Base-by-base conservation (phyloP, 2,797 vertebrate genomes). In the Sylvia borin region DNA sequence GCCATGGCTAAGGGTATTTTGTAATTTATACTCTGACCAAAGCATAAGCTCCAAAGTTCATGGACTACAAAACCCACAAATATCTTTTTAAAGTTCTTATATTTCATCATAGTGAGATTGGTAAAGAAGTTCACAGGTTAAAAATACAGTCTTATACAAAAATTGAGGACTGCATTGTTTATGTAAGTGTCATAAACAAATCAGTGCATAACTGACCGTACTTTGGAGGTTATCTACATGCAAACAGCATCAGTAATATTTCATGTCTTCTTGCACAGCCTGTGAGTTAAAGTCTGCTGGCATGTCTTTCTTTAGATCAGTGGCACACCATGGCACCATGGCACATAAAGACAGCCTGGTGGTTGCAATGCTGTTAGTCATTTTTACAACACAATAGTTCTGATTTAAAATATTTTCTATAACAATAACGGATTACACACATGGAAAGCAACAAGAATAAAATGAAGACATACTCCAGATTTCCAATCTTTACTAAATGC, bases 311-410 rank as follows among this genome's bases (percentile, higher is more conserved):
- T 79, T 55, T 47, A 78, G 62, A 51, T 32, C n/a, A 60, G 31
- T 31, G 40, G 27, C 29, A 31, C 22, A 43, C 27, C 1, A 0
- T 9, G 31, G 25, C 51, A 32, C 2, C 1, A 0, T 10, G 31
- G 25, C 51, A 32, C 2, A 0, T n/a, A 53, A 79, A 58, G 19
- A 43, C 13, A 68, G 18, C 20, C 12, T 29, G 9, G 31, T 42
- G 20, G 10, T 13, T 62, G 10, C 70, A 77, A 17, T 0, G 3
- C 2, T 38, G 12, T 27, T 24, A 70, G 19, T 13, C 14, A 25
- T 48, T 65, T 80, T 74, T 58, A 58, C 16, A 68, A 34, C 8
- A 70, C 7, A 86, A 50, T 6, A 22, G 18, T 24, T 57, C 6
- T 18, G 34, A 73, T 79, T 73, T 47, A 6, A 73, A 85, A 50